Percentiles rank a stretch among this genome's conserved stretches.
Evolutionary conservation across 2,888 invertebrate species (phyloP).

Genomic region (Chaetogeoica ovagalla): DNA sequence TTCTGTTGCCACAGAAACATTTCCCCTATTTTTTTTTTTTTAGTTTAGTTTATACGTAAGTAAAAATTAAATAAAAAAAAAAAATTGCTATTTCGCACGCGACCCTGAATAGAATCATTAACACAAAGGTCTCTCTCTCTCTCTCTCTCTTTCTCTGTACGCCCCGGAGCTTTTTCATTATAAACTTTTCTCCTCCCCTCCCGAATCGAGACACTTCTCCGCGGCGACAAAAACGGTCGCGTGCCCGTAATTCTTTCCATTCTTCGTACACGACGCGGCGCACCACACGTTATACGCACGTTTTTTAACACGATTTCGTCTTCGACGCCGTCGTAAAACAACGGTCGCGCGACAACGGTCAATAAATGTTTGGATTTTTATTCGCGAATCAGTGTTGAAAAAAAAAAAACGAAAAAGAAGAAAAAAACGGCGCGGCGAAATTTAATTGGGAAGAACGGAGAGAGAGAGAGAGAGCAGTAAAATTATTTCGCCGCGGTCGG

Average conservation of each 20-base stretch:
- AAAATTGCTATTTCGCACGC: conserved; percentile 46
- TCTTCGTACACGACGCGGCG: background rate
- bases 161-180: conserved; percentile 46
- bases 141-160: background rate
- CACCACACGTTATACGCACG: conserved; percentile 1
- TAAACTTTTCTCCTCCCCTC: conserved; percentile 31
- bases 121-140: conserved; percentile 37
- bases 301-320: conserved; percentile 33
- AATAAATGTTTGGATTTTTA: conserved; percentile 28
- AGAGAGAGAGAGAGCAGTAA: background rate
- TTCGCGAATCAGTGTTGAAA: background rate
- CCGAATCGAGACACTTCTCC: conserved; percentile 10
- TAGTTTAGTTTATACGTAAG: background rate
- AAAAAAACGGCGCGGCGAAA: background rate
- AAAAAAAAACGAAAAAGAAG: background rate
- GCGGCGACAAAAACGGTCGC: conserved; percentile 40
- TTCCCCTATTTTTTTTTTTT: background rate
- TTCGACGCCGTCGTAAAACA: background rate
- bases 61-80: no score
- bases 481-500: no score
- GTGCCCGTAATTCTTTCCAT: conserved; percentile 33
- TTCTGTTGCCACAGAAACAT: conserved; percentile 6
- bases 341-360: conserved; percentile 20
- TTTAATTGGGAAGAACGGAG: no score
- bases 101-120: conserved; percentile 52